Conservation (phyloP, 2,888 invertebrate species). For the Octonoba sinensis region DNA sequence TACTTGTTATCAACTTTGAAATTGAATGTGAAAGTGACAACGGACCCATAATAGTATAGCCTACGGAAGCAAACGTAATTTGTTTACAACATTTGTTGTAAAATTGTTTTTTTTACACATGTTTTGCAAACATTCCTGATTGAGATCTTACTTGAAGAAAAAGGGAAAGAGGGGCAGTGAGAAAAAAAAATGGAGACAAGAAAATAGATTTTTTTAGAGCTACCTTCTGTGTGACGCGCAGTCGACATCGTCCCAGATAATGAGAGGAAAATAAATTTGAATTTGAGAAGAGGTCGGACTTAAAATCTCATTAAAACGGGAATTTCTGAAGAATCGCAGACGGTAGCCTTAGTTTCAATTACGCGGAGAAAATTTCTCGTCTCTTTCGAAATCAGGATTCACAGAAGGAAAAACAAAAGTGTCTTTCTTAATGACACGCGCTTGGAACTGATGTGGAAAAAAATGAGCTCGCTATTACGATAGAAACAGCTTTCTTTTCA, state of each 20-base stretch:
- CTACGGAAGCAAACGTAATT: no score
- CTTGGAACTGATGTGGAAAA: constrained; percentile 9
- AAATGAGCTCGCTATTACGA: not conserved
- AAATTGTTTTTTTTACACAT: no score
- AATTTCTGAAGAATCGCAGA: constrained; percentile 43
- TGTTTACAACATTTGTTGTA: no score
- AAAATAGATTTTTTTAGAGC: constrained; percentile 12
- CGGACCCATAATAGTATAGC: no score
- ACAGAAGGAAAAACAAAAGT: constrained; percentile 41
- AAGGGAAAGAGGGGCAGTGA: no score
- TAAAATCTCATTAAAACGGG: constrained; percentile 59
- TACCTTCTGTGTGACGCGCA: not conserved
- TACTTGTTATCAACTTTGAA: no score
- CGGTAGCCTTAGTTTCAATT: constrained; percentile 45
- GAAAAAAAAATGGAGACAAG: no score
- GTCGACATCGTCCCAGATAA: constrained; percentile 30
- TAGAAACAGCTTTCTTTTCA: constrained; percentile 16
- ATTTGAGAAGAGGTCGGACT: constrained; percentile 39
- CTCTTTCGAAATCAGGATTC: constrained; percentile 32
- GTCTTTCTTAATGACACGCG: constrained; percentile 42
- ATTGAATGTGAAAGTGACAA: no score
- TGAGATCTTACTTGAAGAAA: no score
- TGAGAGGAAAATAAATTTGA: constrained; percentile 54
- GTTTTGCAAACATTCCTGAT: no score
- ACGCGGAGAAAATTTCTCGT: constrained; percentile 23